Evolutionary conservation across 2,113 vertebrate genomes (phyloP), one percentile per base, ranked within the genome.

Genomic region (Chloropsis hardwickii): DNA sequence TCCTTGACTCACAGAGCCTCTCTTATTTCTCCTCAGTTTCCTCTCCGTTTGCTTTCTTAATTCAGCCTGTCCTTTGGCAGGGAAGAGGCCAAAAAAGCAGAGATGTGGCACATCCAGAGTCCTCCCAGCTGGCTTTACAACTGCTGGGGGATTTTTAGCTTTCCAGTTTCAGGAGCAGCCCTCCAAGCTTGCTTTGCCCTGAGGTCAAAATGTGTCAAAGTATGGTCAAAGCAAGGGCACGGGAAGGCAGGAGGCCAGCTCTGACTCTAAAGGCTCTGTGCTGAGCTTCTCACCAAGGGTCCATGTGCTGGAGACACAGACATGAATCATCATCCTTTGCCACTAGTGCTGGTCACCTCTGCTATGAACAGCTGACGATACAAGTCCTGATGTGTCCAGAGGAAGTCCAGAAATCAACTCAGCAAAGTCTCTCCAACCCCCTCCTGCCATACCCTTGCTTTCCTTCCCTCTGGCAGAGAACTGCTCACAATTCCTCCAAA

Each of bases 41-140:
- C 93, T 97, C 94, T 95, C 79, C 64, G 0, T 97, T 96, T 97
- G 83, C 76, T 95, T 92, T 92, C 88, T 91, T 81, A 92, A 84
- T 90, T 93, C 96, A 91, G 82, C 80, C 56, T 71, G 56, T 72
- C 50, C 47, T 90, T 64, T 83, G 73, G 79, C 87, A 90, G 61
- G 48, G 45, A n/a, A 93, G 82, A 91, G 85, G 92, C 86, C 51
- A 96, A 90, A 79, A 89, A 86, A 90, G 71, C 60, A 89, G 91
- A 89, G 28, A 72, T 91, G 90, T 89, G 83, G 81, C 91, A 77
- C 89, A 82, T 79, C n/a, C 87, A 91, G 90, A 51, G 33, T 62
- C 65, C 33, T 91, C 48, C 82, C 91, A 2, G 6, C 57, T 85
- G 89, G 25, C 60, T 84, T 91, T 95, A 81, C 86, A 86, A 29